Base-by-base conservation (phyloP, 2,113 vertebrate species). In the Sciurus niger region DNA sequence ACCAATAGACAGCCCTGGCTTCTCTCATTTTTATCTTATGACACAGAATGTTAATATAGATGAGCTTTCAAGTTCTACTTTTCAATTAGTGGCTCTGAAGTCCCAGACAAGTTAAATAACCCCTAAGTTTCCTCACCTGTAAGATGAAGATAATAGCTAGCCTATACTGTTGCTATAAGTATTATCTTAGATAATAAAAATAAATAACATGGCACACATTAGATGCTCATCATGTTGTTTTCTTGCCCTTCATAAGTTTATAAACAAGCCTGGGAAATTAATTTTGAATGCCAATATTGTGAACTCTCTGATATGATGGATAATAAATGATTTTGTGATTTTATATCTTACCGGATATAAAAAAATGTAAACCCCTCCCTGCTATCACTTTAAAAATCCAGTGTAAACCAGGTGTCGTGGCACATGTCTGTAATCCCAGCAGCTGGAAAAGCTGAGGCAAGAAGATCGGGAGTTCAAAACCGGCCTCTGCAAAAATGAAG, bases 171-270 rank as follows among this genome's bases (percentile, higher is more conserved):
- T 80, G 4, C n/a, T 46, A 0, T 14, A 53, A 74, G 60, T 68
- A 37, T 32, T 78, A 84, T 51, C 48, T 74, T 67, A 88, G 11
- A 11, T 55, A 32, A 18, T 24, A 74, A 6, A 34, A 4, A 67
- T 22, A 63, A 84, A 70, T 63, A 22, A 84, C 25, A 79, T 5
- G 48, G 37, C 80, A 95, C 9, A 53, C 84, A 92, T 84, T 14
- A 63, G 34, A 30, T 22, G 85, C 0, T 78, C 43, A 14, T 28
- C 14, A 25, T 58, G 53, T 60, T 7, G 51, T 2, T 93, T 87
- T 97, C 20, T 93, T 84, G 94, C 43, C 34, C 4, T 58, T 96
- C 83, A 94, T 51, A 28, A 18, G 4, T 37, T 65, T 70, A 28
- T 72, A 32, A 46, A 67, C 51, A 53, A 58, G 28, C 20, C 18